Percentiles rank a stretch among this genome's conserved stretches.
Evolutionary conservation across 2,797 vertebrate genomes (phyloP).

Genomic region (Enteromius anoplus): DNA sequence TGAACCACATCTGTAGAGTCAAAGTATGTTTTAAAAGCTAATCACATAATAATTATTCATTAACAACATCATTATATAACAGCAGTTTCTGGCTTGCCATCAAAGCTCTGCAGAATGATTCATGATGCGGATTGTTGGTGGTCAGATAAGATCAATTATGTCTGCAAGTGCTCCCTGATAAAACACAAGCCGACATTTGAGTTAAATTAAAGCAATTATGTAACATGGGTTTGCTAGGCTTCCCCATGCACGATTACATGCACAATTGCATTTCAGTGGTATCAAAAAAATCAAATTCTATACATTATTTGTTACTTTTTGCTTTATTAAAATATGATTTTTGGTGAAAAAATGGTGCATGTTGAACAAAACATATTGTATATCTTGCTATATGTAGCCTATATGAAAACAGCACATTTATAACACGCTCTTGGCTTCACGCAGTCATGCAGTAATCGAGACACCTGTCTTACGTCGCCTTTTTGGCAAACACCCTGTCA

Average conservation of each 20-base stretch:
- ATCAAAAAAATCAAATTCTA: neutral
- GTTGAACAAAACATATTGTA: neutral
- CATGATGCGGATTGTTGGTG: neutral
- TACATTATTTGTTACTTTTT: neutral
- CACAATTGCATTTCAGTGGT: neutral
- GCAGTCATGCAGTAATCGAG: slow-evolving; percentile 1
- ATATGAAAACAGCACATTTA: neutral
- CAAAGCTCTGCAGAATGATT: slow-evolving; percentile 14
- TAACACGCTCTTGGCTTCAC: neutral
- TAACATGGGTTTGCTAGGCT: neutral
- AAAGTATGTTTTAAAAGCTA: slow-evolving; percentile 31
- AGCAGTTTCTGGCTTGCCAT: slow-evolving; percentile 21
- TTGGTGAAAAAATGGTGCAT: neutral
- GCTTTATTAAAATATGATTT: neutral
- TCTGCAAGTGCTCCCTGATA: slow-evolving; percentile 5
- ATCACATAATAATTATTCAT: slow-evolving; percentile 26
- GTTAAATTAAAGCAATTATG: slow-evolving; percentile 12
- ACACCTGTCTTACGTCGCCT: slow-evolving; percentile 43
- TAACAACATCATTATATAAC: slow-evolving; percentile 6
- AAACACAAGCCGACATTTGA: slow-evolving; percentile 23
- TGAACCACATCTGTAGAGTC: neutral
- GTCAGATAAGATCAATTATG: slow-evolving; percentile 31
- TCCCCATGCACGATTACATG: neutral
- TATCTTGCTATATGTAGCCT: neutral
- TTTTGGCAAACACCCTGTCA: slow-evolving; percentile 29